Base-by-base conservation (phyloP, 1,140 invertebrate genomes). In the Diprion similis region DNA sequence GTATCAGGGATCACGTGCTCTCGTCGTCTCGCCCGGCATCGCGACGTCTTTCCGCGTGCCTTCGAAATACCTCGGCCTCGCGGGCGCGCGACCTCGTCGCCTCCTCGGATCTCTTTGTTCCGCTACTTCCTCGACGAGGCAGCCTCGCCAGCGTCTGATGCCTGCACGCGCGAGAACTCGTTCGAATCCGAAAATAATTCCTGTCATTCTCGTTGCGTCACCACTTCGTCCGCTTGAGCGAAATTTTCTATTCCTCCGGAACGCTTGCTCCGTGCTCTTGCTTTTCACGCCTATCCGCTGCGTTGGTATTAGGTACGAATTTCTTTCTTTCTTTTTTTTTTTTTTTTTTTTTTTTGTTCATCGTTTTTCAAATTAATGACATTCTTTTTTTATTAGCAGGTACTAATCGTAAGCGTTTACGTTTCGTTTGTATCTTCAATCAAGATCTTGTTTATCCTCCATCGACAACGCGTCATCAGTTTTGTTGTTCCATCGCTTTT, bases 1-100 rank as follows among this genome's bases (percentile, higher is more conserved):
- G 51, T 59, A 59, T 6, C 6, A 9, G 6, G 51, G 6, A 59
- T 17, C 51, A 59, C 51, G 51, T 9, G 51, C 51, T 10, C 15
- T 15, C 15, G 15, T 51, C 48, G 15, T 15, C 48, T 51, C 48
- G 10, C 48, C 48, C 48, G 48, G 48, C 48, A 15, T 51, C 51
- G 51, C 51, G n/a, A 59, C 51, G 51, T 59, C 51, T 59, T 59
- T 59, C 51, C 51, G 51, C 51, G 51, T 59, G 51, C 51, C n/a
- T 59, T 17, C 51, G n/a, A 59, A 59, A 59, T 59, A 59, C 9
- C n/a, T 59, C 51, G 51, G 51, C 51, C n/a, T 17, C 51, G n/a
- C n/a, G 51, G 51, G 6, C 51, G 11, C 51, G 51, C 51, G 51
- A 59, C 51, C 51, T 59, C 51, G 51, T 59, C 51, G 51, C 24